Conservation (phyloP, 2,888 invertebrate genomes). For the Lasius platythorax region DNA sequence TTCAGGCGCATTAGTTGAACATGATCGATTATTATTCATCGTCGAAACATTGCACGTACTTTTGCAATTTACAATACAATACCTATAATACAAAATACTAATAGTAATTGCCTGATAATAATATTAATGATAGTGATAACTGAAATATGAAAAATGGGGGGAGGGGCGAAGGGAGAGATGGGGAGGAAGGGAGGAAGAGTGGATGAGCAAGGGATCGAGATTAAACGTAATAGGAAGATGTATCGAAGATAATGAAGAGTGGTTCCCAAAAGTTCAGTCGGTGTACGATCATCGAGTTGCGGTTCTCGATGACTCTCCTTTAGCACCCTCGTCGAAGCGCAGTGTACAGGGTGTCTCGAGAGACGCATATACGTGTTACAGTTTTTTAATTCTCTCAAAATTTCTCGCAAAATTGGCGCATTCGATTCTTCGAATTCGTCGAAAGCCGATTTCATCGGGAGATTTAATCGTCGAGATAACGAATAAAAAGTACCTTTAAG, state of each 20-base stretch:
- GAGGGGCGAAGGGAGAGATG: conserved; percentile 50
- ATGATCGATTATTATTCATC: conserved; percentile 84
- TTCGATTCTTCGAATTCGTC: not conserved
- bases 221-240: conserved; percentile 53
- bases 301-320: conserved; percentile 50
- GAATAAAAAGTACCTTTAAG: not conserved
- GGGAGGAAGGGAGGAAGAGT: conserved; percentile 60
- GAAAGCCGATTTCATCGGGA: not conserved
- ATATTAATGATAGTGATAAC: conserved; percentile 71
- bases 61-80: conserved; percentile 82
- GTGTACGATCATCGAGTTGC: conserved; percentile 56
- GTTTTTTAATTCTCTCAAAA: not conserved
- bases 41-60: conserved; percentile 83
- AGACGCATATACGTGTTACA: not conserved
- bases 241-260: conserved; percentile 65
- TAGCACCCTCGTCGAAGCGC: conserved; percentile 34
- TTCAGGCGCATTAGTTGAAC: conserved; percentile 74
- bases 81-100: conserved; percentile 84
- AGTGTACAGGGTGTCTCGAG: conserved; percentile 7
- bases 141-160: conserved; percentile 66
- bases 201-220: conserved; percentile 3
- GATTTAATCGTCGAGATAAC: not conserved
- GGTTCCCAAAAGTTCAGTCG: conserved; percentile 73
- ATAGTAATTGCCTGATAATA: conserved; percentile 80
- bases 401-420: not conserved